Evolutionary conservation across 2,888 invertebrate species (phyloP).

Genomic region (Erebia ligea): DNA sequence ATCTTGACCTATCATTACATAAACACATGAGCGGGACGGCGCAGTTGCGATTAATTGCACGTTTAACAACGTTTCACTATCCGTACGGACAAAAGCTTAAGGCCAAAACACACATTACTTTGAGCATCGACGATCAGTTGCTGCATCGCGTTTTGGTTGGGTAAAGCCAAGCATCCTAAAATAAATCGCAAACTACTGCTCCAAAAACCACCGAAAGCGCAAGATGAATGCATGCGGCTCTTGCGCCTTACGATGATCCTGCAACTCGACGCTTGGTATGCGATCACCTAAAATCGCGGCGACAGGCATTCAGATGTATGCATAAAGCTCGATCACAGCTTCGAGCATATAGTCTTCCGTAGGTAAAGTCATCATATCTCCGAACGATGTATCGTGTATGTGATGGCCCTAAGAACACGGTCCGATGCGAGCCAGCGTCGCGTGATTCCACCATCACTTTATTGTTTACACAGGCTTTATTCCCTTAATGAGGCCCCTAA

Average conservation of each 20-base stretch:
- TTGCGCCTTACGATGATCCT: too few relatives aligned
- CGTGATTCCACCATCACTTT: constrained; percentile 70
- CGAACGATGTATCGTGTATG: background rate
- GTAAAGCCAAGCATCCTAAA: background rate
- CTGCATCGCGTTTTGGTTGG: background rate
- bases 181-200: too few relatives aligned
- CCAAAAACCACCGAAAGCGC: too few relatives aligned
- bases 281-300: too few relatives aligned
- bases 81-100: constrained; percentile 51
- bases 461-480: constrained; percentile 72
- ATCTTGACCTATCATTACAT: constrained; percentile 13
- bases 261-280: too few relatives aligned
- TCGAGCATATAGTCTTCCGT: background rate
- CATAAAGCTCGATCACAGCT: background rate
- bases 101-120: background rate
- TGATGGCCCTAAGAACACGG: constrained; percentile 46
- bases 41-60: constrained; percentile 53
- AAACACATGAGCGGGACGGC: constrained; percentile 26
- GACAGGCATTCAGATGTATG: too few relatives aligned
- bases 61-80: constrained; percentile 57
- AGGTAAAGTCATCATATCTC: background rate
- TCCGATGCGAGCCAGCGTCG: constrained; percentile 65
- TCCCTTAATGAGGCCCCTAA: constrained; percentile 69
- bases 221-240: too few relatives aligned
- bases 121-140: background rate